Percentiles rank a stretch among this genome's conserved stretches.
These are phyloP conservation scores for Tachyglossus aculeatus DNA, from an alignment of 2,797 vertebrate genomes.

Conservation along the genomic window DNA sequence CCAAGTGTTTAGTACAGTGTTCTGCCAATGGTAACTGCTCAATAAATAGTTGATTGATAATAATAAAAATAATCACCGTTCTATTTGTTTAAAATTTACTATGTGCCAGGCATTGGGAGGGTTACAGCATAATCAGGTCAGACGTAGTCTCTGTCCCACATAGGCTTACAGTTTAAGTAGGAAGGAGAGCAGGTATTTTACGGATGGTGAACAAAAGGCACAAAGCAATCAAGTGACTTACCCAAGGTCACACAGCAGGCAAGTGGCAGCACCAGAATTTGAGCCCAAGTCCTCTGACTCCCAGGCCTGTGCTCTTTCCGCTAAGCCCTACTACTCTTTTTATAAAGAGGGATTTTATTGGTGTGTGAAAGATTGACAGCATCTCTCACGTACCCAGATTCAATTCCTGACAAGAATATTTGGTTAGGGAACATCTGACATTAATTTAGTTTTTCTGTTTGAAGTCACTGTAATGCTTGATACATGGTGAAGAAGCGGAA, in stretches of 20 bases:
- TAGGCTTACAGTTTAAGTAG: too few relatives aligned
- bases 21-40: too few relatives aligned
- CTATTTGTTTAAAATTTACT: background rate
- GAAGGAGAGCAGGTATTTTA: background rate
- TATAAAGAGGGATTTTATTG: background rate
- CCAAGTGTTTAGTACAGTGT: background rate
- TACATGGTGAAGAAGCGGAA: too few relatives aligned
- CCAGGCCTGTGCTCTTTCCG: background rate
- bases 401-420: background rate
- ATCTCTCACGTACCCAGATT: background rate
- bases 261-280: background rate
- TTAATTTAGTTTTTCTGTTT: background rate
- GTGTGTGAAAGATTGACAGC: background rate
- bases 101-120: background rate
- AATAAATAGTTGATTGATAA: too few relatives aligned
- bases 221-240: background rate
- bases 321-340: background rate
- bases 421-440: constrained; percentile 6
- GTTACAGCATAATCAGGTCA: too few relatives aligned
- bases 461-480: background rate
- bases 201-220: background rate
- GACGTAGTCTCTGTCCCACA: too few relatives aligned
- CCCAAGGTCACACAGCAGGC: background rate
- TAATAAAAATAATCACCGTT: too few relatives aligned
- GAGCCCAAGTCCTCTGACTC: background rate